Evolutionary conservation across 2,888 invertebrate species (phyloP), one percentile per base, ranked within the genome.

Genomic region (Acleris cristana): DNA sequence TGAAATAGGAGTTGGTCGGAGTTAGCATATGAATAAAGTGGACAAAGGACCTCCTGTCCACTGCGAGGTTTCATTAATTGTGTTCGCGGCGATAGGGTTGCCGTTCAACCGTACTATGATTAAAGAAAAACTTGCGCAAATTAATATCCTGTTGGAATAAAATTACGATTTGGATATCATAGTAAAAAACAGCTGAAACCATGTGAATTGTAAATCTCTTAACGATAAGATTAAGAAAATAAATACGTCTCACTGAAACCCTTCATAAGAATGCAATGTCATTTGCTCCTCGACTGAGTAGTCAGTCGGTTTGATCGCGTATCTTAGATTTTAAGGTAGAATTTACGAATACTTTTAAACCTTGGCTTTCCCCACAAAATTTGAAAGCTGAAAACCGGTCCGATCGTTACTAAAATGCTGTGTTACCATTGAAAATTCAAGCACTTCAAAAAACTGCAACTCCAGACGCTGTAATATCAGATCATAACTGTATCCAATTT

Each of bases 1-100:
- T 83, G 81, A 83, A 84, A 85, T 84, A 84, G 82, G 78, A 81
- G 81, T 80, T 79, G 78, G 74, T 78, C 80, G 80, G 84, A 88
- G 86, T 90, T 90, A 88, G 88, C 90, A 89, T 88, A 89, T 89
- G 88, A 90, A 90, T 89, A 88, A 86, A 86, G 78, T 86, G 88
- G 86, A 89, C 89, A 89, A 89, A 85, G 83, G 84, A 82, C 80
- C 83, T 83, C 81, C 79, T 79, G 82, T 77, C 79, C 83, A 80
- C 78, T 75, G 82, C 80, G 81, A 84, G 84, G 83, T 88, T 88
- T 86, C 88, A 89, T 89, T 88, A 89, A 88, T 87, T 85, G 84
- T 74, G 68, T 67, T 63, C 56, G 55, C 64, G 69, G 73, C 64
- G 64, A 73, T 74, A 74, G 78, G 78, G 77, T 63, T 74, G 73